These are phyloP conservation scores for Ctena decussata DNA, from an alignment of 2,888 invertebrate species.

Conservation along the genomic window DNA sequence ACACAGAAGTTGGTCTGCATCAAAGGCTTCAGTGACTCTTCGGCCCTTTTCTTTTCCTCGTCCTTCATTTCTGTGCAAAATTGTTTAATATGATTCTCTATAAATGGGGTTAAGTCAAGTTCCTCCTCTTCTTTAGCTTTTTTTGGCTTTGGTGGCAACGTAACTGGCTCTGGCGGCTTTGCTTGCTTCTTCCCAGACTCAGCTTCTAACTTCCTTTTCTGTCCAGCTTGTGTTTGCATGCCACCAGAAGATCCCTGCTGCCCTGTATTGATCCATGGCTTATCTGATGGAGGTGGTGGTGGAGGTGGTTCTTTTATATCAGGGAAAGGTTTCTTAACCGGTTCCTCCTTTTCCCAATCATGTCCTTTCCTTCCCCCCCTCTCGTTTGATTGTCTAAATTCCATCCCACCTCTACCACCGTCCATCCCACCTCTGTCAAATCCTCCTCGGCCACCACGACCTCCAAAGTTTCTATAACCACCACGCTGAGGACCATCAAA, in stretches of 20 bases:
- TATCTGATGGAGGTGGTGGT: constrained; percentile 16
- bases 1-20: constrained; percentile 86
- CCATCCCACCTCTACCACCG: neutral
- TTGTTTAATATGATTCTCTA: constrained; percentile 49
- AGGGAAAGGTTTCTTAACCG: constrained; percentile 1
- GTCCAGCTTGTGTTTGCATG: neutral
- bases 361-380: neutral
- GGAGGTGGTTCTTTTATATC: neutral
- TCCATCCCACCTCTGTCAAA: constrained; percentile 12
- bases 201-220: neutral
- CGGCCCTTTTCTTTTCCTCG: constrained; percentile 53
- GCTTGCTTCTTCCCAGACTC: neutral
- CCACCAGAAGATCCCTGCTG: neutral
- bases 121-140: constrained; percentile 52
- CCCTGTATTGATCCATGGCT: constrained; percentile 6
- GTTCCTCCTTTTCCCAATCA: neutral
- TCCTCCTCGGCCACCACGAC: constrained; percentile 24
- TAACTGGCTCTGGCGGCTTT: neutral
- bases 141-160: constrained; percentile 21
- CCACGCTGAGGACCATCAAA: constrained; percentile 2
- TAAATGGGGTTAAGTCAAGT: constrained; percentile 56
- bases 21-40: constrained; percentile 63
- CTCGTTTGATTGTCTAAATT: neutral
- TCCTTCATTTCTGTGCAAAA: constrained; percentile 41
- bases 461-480: constrained; percentile 12